Conservation (phyloP, 2,797 vertebrate genomes). For the Ctenopoma kingsleyae region DNA sequence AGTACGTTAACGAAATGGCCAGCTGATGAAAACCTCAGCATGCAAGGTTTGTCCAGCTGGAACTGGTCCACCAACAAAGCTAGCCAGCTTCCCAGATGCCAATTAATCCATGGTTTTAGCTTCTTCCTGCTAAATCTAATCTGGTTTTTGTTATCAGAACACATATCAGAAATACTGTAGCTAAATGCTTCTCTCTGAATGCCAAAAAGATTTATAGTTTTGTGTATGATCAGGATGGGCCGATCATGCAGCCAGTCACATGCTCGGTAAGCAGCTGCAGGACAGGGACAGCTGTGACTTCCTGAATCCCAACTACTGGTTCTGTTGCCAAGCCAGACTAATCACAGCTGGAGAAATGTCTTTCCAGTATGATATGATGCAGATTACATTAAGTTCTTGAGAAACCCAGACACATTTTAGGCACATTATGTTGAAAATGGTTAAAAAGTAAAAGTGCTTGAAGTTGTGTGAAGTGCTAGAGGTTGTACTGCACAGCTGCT, state of each 20-base stretch:
- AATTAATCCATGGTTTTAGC: conserved; percentile 43
- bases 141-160: conserved; percentile 31
- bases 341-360: conserved; percentile 61
- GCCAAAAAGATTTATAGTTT: conserved; percentile 38
- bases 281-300: conserved; percentile 72
- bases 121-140: conserved; percentile 40
- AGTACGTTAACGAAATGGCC: conserved; percentile 62
- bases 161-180: conserved; percentile 34
- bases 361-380: conserved; percentile 50
- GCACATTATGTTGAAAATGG: conserved; percentile 26
- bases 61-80: conserved; percentile 32
- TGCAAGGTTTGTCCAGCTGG: conserved; percentile 56
- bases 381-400: conserved; percentile 32
- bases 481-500: conserved; percentile 37
- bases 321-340: conserved; percentile 66
- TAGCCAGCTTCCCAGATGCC: conserved; percentile 38
- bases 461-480: conserved; percentile 23
- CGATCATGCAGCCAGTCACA: conserved; percentile 55
- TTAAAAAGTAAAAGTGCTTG: conserved; percentile 27
- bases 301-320: conserved; percentile 64
- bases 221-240: conserved; percentile 39
- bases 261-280: conserved; percentile 66
- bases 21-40: conserved; percentile 62
- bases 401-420: conserved; percentile 23
- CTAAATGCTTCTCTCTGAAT: conserved; percentile 27